Evolutionary conservation across 2,113 vertebrate species (phyloP), one percentile per base, ranked within the genome.

Genomic region (Lepisosteus oculatus): DNA sequence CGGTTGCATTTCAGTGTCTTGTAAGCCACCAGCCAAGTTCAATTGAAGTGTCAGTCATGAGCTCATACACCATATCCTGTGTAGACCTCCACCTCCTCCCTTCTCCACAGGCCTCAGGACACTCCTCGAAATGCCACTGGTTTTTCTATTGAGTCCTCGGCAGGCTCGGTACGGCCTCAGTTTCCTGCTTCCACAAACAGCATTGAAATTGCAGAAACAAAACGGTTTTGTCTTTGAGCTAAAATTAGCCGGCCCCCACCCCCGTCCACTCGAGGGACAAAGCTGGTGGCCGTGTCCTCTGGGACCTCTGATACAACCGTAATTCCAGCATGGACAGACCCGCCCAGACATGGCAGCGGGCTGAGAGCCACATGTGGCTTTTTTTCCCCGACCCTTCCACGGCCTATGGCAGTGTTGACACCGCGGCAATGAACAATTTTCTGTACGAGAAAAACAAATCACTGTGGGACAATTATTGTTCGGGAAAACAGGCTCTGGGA

Each of bases 111-210:
- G 76, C 57, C 66, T 64, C 61, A 67, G 44, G 45, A 71, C 55
- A 17, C 2, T 80, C 73, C 66, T 67, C 74, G 72, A 79, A 65
- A 76, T 80, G 81, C 85, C 62, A 79, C 68, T 82, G 81, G 77
- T 79, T 79, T 76, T 72, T 76, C 4, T 8, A 67, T 78, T 82
- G 65, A 72, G 76, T 78, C 69, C 69, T 55, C 65, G 14, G 68
- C 59, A 61, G 65, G 72, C 68, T 76, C 78, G 56, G 79, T 78
- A 77, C 76, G 83, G 78, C 75, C 75, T 81, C 69, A 69, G 70
- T 84, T 85, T 88, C 84, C 83, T 85, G 81, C 79, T 78, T 79
- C 83, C 81, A 89, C 86, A 88, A 89, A 89, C 84, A 85, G 81
- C 80, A 82, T 79, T 81, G 77, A 86, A 72, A 74, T 76, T 75